These are phyloP conservation scores for Umimayanthus chanpuru DNA, from an alignment of 92 coral and sea anemone genomes.

Conservation along the genomic window DNA sequence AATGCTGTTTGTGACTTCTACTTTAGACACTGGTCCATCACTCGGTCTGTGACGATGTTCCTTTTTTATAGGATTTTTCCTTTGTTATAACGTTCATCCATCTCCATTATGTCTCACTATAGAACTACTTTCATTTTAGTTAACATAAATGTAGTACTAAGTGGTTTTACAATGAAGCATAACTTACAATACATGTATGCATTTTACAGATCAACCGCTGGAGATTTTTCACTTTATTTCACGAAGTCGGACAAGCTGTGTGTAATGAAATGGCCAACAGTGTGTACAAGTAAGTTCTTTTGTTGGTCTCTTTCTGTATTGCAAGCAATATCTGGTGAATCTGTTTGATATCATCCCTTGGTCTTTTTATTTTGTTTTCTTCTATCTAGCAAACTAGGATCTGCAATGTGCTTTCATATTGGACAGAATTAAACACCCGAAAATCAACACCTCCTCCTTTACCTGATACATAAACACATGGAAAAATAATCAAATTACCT, in stretches of 20 bases:
- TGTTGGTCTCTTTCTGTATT: background rate
- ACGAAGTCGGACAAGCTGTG: conserved; percentile 16
- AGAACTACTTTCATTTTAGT: no score
- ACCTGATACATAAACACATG: no score
- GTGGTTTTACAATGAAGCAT: background rate
- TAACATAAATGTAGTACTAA: no score
- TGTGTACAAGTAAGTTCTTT: conserved; percentile 13
- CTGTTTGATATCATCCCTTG: background rate
- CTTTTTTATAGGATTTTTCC: no score
- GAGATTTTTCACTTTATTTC: conserved; percentile 24
- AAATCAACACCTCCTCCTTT: no score
- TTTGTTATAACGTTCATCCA: no score
- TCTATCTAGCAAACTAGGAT: background rate
- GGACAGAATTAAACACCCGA: no score
- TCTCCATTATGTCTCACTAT: no score
- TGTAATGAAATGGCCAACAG: conserved; percentile 29
- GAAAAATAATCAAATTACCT: no score
- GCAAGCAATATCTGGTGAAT: background rate
- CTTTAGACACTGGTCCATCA: no score
- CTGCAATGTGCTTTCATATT: background rate
- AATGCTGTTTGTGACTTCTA: no score
- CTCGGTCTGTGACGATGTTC: no score
- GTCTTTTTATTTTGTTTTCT: background rate
- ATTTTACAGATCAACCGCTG: conserved; percentile 1
- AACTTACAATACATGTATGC: background rate